A percentile compares a stretch with the other conserved stretches of the same genome.
phyloP scores from a whole-genome alignment of 2,113 vertebrate species.

The Pavo muticus region DNA sequence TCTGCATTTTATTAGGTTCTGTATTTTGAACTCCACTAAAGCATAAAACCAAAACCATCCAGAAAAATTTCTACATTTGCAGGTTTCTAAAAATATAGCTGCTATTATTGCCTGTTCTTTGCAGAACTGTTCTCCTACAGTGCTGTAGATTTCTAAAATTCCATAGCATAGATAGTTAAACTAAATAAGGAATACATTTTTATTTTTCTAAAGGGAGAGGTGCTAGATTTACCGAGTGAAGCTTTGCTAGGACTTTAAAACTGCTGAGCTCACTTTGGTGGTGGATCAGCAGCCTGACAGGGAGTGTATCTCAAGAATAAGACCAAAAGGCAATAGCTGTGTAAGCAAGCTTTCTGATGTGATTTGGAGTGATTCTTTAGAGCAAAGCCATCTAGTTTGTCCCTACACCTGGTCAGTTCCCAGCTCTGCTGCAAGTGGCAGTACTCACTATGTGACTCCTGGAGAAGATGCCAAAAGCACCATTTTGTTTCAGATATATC shows the following conservation, averaged over 20 bases:
- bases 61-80: neutral
- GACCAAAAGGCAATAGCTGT: neutral
- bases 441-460: neutral
- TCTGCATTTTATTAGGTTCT: neutral
- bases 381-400: neutral
- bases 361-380: neutral
- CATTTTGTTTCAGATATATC: neutral
- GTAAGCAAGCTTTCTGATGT: neutral
- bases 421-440: neutral
- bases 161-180: neutral
- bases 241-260: neutral
- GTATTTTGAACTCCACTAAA: neutral
- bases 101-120: neutral
- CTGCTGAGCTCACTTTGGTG: neutral
- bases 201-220: neutral
- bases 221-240: neutral
- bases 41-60: neutral
- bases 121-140: neutral
- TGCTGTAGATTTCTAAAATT: neutral
- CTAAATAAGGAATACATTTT: neutral
- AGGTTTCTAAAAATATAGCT: neutral
- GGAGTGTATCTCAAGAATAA: neutral
- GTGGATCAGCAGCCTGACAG: neutral
- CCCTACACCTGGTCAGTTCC: neutral
- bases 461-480: rapidly evolving